Percentiles rank a stretch among this genome's conserved stretches.
Evolutionary conservation across 2,888 invertebrate genomes (phyloP).

Genomic region (Crossocerus cetratus): DNA sequence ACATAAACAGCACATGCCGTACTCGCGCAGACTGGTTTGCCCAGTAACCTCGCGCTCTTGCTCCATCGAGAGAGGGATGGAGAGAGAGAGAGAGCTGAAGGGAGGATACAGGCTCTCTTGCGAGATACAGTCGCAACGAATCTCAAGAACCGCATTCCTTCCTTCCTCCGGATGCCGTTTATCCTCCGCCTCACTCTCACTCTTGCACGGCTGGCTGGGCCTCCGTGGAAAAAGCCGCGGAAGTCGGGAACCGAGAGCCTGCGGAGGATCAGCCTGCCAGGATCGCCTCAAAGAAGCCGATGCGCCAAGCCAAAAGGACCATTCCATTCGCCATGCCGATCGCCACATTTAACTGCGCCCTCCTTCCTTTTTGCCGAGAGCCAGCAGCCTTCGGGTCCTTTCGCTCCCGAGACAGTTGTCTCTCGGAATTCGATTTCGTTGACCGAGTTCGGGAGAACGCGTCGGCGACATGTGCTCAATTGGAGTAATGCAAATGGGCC

Average conservation of each 20-base stretch:
- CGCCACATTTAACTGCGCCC: too few species aligned
- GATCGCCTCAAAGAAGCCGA: background rate
- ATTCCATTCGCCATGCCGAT: too few species aligned
- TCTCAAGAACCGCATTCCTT: conserved; percentile 63
- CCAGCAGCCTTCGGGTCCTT: too few species aligned
- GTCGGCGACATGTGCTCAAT: too few species aligned
- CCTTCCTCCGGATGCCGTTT: conserved; percentile 34
- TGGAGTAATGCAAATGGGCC: too few species aligned
- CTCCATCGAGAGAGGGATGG: conserved; percentile 39
- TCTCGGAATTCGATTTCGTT: too few species aligned
- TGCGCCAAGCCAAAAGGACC: background rate
- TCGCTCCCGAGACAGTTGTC: too few species aligned
- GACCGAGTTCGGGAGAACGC: too few species aligned
- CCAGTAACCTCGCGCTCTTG: conserved; percentile 66
- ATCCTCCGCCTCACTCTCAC: conserved; percentile 21
- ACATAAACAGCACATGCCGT: conserved; percentile 52
- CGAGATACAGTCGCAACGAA: conserved; percentile 41
- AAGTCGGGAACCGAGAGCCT: conserved; percentile 3
- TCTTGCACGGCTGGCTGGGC: conserved; percentile 22
- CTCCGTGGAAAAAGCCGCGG: conserved; percentile 33
- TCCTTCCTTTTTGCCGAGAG: too few species aligned
- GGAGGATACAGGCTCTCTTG: too few species aligned
- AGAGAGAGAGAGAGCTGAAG: too few species aligned
- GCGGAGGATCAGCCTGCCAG: conserved; percentile 7
- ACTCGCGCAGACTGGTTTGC: conserved; percentile 66